These are phyloP conservation scores for Poecilia velifera DNA, from an alignment of 2,797 vertebrate species.

Conservation along the genomic window DNA sequence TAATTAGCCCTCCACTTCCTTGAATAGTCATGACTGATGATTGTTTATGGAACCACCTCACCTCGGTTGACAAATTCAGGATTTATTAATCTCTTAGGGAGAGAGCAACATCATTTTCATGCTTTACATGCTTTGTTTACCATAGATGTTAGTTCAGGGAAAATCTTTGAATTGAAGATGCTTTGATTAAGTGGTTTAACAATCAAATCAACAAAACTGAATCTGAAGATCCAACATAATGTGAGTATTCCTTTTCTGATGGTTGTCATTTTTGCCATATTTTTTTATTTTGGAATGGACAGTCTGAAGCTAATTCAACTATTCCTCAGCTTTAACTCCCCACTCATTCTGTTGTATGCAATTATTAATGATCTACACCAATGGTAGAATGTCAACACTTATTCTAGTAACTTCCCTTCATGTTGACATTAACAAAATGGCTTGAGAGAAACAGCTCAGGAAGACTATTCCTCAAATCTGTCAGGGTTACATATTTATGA, in stretches of 20 bases:
- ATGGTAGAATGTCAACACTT: constrained; percentile 76
- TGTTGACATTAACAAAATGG: constrained; percentile 83
- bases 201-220: background rate
- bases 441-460: constrained; percentile 76
- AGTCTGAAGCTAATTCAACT: constrained; percentile 42
- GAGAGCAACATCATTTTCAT: background rate
- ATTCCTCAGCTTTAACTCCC: constrained; percentile 52
- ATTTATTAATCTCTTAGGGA: background rate
- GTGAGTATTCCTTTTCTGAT: background rate
- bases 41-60: background rate
- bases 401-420: constrained; percentile 78
- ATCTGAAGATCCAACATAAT: background rate
- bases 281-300: constrained; percentile 52
- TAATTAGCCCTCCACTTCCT: background rate
- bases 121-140: background rate
- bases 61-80: background rate
- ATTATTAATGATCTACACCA: constrained; percentile 79
- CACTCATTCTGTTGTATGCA: constrained; percentile 58
- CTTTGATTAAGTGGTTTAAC: background rate
- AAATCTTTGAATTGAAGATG: background rate
- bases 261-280: constrained; percentile 24
- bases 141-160: background rate
- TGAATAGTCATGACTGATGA: background rate
- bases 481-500: constrained; percentile 83
- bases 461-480: constrained; percentile 82